These are phyloP conservation scores for Saxidomus purpurata DNA, from an alignment of 1,140 invertebrate genomes.

Conservation along the genomic window DNA sequence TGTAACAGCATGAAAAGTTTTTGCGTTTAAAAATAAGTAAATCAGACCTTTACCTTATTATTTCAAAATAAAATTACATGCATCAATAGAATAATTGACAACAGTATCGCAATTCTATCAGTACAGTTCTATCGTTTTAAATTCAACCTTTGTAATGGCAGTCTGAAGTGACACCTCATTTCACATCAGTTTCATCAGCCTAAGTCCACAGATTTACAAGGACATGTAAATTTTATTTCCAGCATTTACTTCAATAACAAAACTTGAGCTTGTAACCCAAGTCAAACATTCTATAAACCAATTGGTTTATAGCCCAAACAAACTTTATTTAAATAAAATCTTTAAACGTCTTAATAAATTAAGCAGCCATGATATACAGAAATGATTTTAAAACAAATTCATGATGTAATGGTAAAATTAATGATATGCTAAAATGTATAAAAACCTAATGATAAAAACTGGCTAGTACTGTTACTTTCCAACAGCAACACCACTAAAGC, in stretches of 20 bases:
- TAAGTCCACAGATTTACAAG: not conserved
- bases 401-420: conserved; percentile 3
- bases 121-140: no score
- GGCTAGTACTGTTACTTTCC: conserved; percentile 23
- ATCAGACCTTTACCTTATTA: no score
- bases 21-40: no score
- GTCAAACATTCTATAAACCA: not conserved
- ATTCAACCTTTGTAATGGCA: no score
- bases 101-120: no score
- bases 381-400: not conserved
- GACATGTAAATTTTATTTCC: not conserved
- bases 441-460: conserved; percentile 24
- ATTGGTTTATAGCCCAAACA: conserved; percentile 18
- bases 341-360: conserved; percentile 18
- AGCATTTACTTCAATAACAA: not conserved
- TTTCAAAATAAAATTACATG: no score
- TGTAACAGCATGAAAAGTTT: no score
- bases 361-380: conserved; percentile 32
- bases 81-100: no score
- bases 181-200: conserved; percentile 38
- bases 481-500: conserved; percentile 47
- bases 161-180: conserved; percentile 2
- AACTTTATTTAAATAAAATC: not conserved
- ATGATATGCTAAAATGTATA: conserved; percentile 55
- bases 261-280: not conserved